phyloP scores from a whole-genome alignment of 2,113 vertebrate genomes.

The Alethe diademata region DNA sequence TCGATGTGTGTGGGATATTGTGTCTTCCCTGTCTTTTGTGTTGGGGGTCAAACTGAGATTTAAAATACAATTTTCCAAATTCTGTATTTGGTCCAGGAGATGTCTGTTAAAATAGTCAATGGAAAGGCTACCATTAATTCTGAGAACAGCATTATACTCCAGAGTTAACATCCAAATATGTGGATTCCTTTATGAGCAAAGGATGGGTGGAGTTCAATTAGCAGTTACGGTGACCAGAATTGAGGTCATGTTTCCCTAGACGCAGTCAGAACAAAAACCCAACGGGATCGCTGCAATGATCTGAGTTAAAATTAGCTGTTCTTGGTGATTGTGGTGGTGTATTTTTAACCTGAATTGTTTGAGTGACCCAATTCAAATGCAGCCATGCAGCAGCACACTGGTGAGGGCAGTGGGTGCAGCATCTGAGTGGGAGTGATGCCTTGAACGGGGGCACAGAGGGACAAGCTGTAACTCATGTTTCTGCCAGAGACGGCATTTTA shows the following conservation, averaged over 20 bases:
- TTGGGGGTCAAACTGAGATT: not conserved
- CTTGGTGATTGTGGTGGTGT: not conserved
- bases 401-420: not conserved
- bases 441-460: fast-evolving
- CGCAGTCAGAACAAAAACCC: not conserved
- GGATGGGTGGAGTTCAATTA: not conserved
- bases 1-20: fast-evolving
- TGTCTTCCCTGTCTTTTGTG: not conserved
- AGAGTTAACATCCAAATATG: not conserved
- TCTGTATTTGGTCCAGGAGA: not conserved
- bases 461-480: not conserved
- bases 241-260: not conserved
- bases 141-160: not conserved
- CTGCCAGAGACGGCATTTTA: not conserved
- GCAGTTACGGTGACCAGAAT: not conserved
- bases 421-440: not conserved
- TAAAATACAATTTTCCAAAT: not conserved
- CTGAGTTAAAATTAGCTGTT: slow-evolving; percentile 14
- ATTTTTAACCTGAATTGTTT: not conserved
- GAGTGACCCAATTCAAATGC: not conserved
- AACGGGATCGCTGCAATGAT: not conserved
- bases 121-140: not conserved
- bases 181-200: not conserved
- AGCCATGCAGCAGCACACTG: fast-evolving
- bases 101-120: not conserved